Base-by-base conservation (phyloP, 2,113 vertebrate genomes). In the Oxyruncus cristatus region DNA sequence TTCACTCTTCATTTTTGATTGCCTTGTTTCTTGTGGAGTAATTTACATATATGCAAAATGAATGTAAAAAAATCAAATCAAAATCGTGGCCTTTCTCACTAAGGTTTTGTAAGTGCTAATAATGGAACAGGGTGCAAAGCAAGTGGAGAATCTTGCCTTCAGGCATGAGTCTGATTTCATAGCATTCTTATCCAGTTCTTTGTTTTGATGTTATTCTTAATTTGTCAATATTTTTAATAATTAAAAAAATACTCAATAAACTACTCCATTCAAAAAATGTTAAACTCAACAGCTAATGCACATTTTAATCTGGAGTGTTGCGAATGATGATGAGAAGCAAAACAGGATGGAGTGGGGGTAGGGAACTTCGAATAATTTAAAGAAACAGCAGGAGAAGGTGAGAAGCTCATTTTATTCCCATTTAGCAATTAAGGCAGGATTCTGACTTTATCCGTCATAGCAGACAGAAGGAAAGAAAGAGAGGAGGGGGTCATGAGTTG, bases 21-120 rank as follows among this genome's bases (percentile, higher is more conserved):
- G 70, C 63, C 67, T 53, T 90, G 67, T 50, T 78, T 26, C 74
- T 85, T 70, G 28, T 87, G 42, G 30, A 94, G 53, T 76, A 37
- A 94, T 94, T 93, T 96, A 55, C 82, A 94, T 89, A 55, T 73
- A 89, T 88, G 85, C 67, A 80, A 95, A 88, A 95, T 63, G 1
- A 90, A 70, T 95, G 50, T 5, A 4, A 84, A 93, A 59, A 89
- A 66, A 79, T 42, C 15, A 58, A 77, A 58, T 53, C 4, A 74
- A 41, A 95, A 83, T 39, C 42, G 62, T 61, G 75, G 27, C 63
- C 83, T 95, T 91, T 95, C 63, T 83, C 41, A 65, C 50, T 52
- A 24, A 1, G 8, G 47, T 88, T 92, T 81, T 92, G 72, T 85
- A 91, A 92, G 56, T 56, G 68, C 72, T 95, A 79, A 55, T 73